Evolutionary conservation across 2,113 vertebrate species (phyloP).

Genomic region (Datnioides undecimradiatus): DNA sequence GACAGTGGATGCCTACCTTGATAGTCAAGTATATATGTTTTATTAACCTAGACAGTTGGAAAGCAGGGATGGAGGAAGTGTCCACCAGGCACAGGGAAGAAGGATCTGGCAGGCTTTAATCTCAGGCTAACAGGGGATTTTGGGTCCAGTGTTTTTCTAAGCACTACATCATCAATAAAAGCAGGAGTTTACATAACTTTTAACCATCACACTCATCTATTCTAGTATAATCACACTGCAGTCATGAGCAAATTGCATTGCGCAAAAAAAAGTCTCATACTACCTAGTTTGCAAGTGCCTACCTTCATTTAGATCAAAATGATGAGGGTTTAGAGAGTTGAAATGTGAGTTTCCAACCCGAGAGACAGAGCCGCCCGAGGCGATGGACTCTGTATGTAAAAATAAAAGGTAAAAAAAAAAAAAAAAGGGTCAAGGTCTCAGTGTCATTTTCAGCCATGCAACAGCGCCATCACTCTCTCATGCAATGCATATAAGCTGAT

Average conservation of each 20-base stretch:
- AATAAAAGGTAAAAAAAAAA: constrained; percentile 6
- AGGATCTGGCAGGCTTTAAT: constrained; percentile 30
- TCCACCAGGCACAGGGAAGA: neutral
- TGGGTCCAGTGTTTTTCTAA: constrained; percentile 3
- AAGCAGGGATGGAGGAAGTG: constrained; percentile 10
- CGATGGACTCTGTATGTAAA: constrained; percentile 31
- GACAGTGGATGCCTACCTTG: neutral
- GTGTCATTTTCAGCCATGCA: constrained; percentile 44
- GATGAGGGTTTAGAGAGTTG: constrained; percentile 29
- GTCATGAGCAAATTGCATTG: constrained; percentile 4
- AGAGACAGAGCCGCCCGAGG: constrained; percentile 13
- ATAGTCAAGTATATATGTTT: neutral
- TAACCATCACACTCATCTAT: neutral
- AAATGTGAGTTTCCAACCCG: constrained; percentile 37
- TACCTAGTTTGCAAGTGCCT: constrained; percentile 19
- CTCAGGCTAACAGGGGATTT: neutral
- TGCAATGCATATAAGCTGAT: constrained; percentile 56
- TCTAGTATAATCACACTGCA: constrained; percentile 10
- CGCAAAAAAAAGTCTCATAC: neutral
- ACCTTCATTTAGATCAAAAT: constrained; percentile 47
- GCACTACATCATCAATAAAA: constrained; percentile 32
- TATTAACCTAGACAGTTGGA: neutral
- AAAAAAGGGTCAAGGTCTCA: neutral
- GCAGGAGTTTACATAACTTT: constrained; percentile 19
- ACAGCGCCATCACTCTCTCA: constrained; percentile 58